These are phyloP conservation scores for Microcebus tavaratra DNA, from an alignment of 2,113 vertebrate species.

Conservation along the genomic window DNA sequence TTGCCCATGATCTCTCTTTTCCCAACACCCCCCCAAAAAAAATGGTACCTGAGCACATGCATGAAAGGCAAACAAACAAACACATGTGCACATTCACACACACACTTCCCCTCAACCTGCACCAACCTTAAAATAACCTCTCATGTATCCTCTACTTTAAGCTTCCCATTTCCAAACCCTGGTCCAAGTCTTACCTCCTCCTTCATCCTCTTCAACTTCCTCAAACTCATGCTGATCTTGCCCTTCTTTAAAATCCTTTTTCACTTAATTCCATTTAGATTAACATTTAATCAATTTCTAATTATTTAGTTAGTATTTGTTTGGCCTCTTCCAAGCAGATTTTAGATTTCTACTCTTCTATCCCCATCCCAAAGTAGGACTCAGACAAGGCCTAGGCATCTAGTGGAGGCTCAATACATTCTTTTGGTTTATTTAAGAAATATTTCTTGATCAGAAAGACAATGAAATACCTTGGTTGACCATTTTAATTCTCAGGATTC, in stretches of 20 bases:
- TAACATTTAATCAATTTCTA: background rate
- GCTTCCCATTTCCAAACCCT: background rate
- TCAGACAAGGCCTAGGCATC: background rate
- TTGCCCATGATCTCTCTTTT: background rate
- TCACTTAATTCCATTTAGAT: background rate
- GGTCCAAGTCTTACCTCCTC: background rate
- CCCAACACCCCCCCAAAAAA: background rate
- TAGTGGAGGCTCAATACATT: background rate
- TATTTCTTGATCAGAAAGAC: slow-evolving; percentile 11
- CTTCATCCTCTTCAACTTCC: background rate
- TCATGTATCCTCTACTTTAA: background rate
- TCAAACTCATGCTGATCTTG: background rate
- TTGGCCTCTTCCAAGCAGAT: background rate
- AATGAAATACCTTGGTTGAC: slow-evolving; percentile 25
- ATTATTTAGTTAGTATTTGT: background rate
- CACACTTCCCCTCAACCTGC: background rate
- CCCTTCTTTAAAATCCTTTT: background rate
- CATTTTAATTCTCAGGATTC: slow-evolving; percentile 51
- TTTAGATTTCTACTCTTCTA: slow-evolving; percentile 19
- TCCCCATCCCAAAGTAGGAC: background rate
- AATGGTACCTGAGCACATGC: background rate
- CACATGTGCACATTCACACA: background rate
- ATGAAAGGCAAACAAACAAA: background rate
- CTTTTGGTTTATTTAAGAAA: background rate
- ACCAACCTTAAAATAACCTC: background rate